phyloP scores from a whole-genome alignment of 1,140 invertebrate species.

The Brachionus rubens region DNA sequence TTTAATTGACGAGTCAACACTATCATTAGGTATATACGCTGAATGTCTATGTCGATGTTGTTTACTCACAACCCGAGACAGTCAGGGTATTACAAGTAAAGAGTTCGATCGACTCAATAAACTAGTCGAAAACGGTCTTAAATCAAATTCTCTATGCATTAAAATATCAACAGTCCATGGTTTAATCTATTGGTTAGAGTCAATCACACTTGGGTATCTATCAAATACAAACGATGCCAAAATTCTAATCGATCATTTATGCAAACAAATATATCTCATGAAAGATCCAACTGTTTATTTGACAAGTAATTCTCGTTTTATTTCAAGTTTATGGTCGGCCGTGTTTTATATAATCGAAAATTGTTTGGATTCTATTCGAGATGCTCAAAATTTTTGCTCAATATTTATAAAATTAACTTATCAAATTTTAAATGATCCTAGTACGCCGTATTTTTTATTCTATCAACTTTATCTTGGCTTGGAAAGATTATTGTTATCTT shows the following conservation, averaged over 20 bases:
- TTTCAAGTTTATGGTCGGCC: conserved; percentile 65
- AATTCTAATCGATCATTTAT: conserved; percentile 49
- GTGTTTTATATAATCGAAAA: conserved; percentile 70
- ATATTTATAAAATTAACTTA: conserved; percentile 42
- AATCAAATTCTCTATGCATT: conserved; percentile 67
- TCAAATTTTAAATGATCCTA: conserved; percentile 25
- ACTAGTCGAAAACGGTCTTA: conserved; percentile 67
- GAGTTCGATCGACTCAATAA: conserved; percentile 65
- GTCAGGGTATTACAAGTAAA: background rate
- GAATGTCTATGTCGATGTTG: conserved; percentile 16
- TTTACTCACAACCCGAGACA: background rate
- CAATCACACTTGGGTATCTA: conserved; percentile 50
- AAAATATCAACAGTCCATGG: conserved; percentile 71
- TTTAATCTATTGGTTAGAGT: conserved; percentile 72
- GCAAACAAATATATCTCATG: conserved; percentile 34
- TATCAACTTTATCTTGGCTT: conserved; percentile 35
- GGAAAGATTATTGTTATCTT: conserved; percentile 19
- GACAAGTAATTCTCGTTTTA: conserved; percentile 63
- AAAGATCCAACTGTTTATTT: conserved; percentile 64
- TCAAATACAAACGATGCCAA: conserved; percentile 47
- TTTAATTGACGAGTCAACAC: conserved; percentile 5
- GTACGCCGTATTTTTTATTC: conserved; percentile 31
- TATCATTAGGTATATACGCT: conserved; percentile 21
- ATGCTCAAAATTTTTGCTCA: conserved; percentile 50
- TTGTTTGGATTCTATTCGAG: conserved; percentile 59